These are phyloP conservation scores for Urocyon cinereoargenteus DNA, from an alignment of 2,797 vertebrate species.

Conservation along the genomic window DNA sequence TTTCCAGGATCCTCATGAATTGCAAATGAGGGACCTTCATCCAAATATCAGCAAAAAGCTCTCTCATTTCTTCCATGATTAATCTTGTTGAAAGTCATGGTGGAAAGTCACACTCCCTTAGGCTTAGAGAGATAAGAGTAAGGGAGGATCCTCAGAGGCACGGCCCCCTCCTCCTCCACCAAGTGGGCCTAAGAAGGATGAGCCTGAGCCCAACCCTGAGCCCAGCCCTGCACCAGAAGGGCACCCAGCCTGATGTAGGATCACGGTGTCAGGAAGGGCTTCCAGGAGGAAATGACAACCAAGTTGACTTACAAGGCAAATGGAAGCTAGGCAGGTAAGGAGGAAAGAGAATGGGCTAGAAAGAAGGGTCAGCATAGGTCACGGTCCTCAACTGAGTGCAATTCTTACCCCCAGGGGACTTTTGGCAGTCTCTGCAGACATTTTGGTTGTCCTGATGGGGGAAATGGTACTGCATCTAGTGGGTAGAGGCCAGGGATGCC, in stretches of 20 bases:
- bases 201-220: neutral
- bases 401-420: neutral
- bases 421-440: neutral
- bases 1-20: neutral
- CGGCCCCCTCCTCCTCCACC: no score
- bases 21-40: neutral
- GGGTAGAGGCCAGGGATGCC: neutral
- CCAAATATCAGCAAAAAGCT: neutral
- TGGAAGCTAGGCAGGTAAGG: neutral
- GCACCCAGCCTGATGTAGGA: neutral
- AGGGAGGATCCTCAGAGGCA: neutral
- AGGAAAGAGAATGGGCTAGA: neutral
- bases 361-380: neutral
- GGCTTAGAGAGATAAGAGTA: neutral
- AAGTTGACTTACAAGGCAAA: neutral
- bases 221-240: neutral
- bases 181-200: neutral
- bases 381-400: accelerated
- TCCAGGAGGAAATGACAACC: neutral
- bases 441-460: neutral
- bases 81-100: neutral
- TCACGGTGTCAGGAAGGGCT: neutral
- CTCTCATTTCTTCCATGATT: neutral
- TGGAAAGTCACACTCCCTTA: neutral
- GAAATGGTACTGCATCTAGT: neutral